Base-by-base conservation (phyloP, 1,140 invertebrate species). In the Caligus rogercresseyi region DNA sequence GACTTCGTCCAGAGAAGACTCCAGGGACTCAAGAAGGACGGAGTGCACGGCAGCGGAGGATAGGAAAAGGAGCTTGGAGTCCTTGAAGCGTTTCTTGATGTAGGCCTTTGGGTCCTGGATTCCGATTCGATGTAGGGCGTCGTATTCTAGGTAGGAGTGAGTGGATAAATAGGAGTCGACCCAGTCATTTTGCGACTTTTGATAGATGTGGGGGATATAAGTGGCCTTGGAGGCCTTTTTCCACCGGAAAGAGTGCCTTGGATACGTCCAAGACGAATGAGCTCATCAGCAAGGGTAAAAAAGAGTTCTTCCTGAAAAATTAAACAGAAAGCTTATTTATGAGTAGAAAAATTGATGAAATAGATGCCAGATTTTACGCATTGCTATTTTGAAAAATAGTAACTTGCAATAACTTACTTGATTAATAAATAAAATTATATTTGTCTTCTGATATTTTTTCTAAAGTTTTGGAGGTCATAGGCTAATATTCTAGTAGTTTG, bases 111-210 rank as follows among this genome's bases (percentile, higher is more conserved):
- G 80, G 73, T 97, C 90, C 14, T 80, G 79, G 67, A 98, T 87
- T 1, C 90, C 92, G 56, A 96, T 76, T 67, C 89, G 78, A n/a
- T 75, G 76, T 26, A 97, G 73, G 1, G 86, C 82, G 74, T 94
- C 89, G 77, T 89, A 95, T 74, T 97, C 91, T 62, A 97, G 74
- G 72, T 96, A 97, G 66, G 87, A 85, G 77, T 96, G 96, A 72
- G 94, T 89, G 71, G 83, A 87, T 69, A 85, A 94, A 74, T 94
- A 96, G 67, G 81, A 85, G 66, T 85, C 81, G 0, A 94, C 84
- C 88, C 89, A 97, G 69, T 95, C 85, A 70, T 77, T 81, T 73
- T 91, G 84, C 67, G 80, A 83, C 72, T 85, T 87, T 1, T 85
- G 84, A 71, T 94, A 93, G 69, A 90, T 82, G 66, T 84, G 80